Base-by-base conservation (phyloP, 2,797 vertebrate species). In the Mus spretus region DNA sequence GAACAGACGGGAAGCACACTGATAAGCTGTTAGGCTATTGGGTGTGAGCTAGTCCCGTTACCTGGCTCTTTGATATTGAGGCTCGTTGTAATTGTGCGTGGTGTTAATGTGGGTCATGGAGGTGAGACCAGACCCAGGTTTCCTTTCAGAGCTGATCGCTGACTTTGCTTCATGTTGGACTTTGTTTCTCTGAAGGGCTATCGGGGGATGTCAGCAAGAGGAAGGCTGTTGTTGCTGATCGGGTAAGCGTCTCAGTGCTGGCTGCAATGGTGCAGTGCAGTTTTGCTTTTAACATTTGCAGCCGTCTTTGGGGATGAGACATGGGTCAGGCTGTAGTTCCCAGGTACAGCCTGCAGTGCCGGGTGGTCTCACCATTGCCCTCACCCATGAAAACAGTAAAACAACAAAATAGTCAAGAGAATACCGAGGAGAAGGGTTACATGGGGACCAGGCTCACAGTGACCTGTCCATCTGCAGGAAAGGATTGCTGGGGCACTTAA, bases 151-250 rank as follows among this genome's bases (percentile, higher is more conserved):
- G 70, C 47, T 82, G 31, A 72, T 53, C 9, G 24, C 31, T 95
- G 37, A 95, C 37, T 92, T 14, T 77, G 37, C 72, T 89, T 96
- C 67, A 13, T 89, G 59, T 57, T 90, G 94, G 44, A 77, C 95
- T 96, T 95, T 94, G 61, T 11, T 97, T 97, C 85, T 97, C 94
- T 96, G 11, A 95, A 99, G 99, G 99, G 34, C 98, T 99, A 59
- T 99, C 99, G 83, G 99, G 99, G 86, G 99, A 99, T 96, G 98
- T 98, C 5, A 98, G 90, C 87, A 99, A 99, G 98, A 98, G 99
- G 97, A 99, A 99, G 96, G 99, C 98, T 44, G 98, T 99, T 11
- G 99, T 99, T 79, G 98, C 99, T 74, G 99, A 99, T 98, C 99
- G 99, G 98, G 99, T 99, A 91, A 98, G 98, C 98, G 55, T 57